Evolutionary conservation across 2,113 vertebrate species (phyloP).

Genomic region (Petrocephalus zakoni): DNA sequence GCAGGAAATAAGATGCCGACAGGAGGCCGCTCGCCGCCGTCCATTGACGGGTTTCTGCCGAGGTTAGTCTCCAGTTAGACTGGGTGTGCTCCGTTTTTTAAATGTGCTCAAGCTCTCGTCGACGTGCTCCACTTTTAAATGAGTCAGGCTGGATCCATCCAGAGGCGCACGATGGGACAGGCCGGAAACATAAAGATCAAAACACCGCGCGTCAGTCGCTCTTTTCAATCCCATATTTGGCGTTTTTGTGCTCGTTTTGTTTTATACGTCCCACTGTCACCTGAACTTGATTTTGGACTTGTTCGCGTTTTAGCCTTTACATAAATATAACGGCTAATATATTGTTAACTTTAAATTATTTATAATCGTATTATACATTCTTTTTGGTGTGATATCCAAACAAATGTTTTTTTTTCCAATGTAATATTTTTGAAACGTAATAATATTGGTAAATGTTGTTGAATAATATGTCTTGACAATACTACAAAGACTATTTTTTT

Average conservation of each 20-base stretch:
- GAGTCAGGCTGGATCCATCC: constrained; percentile 11
- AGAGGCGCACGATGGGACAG: neutral
- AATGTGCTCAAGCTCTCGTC: neutral
- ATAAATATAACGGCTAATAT: neutral
- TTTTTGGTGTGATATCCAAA: neutral
- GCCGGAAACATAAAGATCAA: neutral
- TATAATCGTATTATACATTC: neutral
- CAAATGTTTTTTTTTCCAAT: neutral
- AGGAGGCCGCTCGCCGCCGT: neutral
- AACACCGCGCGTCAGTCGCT: neutral
- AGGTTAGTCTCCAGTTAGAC: constrained; percentile 12
- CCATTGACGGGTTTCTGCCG: constrained; percentile 15
- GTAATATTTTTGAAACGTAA: neutral
- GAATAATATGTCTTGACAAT: neutral
- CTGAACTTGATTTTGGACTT: neutral
- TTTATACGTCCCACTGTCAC: neutral
- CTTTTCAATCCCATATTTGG: neutral
- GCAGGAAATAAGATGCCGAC: neutral
- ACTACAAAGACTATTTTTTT: neutral
- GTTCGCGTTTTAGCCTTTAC: neutral
- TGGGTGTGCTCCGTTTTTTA: constrained; percentile 20
- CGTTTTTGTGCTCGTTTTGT: neutral
- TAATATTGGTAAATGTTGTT: neutral
- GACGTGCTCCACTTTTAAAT: constrained; percentile 20
- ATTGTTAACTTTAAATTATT: neutral